Percentiles rank a stretch among this genome's conserved stretches.
Conservation (phyloP, 2,113 vertebrate species). For the Chaetorhynchus papuensis region DNA sequence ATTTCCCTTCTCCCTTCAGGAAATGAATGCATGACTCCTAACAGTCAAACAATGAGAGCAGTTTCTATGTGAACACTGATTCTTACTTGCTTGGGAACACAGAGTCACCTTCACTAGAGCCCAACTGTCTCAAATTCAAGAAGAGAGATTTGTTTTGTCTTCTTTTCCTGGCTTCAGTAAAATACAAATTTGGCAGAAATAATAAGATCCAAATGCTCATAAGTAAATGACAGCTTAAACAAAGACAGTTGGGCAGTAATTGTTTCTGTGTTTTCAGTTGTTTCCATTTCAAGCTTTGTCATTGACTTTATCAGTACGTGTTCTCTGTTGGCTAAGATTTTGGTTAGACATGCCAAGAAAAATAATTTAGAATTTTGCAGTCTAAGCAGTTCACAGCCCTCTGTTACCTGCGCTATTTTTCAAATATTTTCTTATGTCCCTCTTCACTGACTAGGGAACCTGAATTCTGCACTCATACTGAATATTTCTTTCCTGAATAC, state of each 20-base stretch:
- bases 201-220: constrained; percentile 68
- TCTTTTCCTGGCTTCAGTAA: neutral
- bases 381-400: neutral
- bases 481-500: neutral
- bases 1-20: neutral
- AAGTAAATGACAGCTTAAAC: constrained; percentile 70
- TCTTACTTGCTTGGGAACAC: neutral
- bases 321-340: constrained; percentile 41
- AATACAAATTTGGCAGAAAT: constrained; percentile 70
- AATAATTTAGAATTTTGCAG: neutral
- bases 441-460: neutral
- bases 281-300: constrained; percentile 16
- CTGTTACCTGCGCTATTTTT: neutral
- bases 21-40: neutral
- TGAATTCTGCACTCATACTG: neutral
- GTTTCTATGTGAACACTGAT: neutral
- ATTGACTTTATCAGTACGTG: constrained; percentile 32
- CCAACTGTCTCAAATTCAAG: constrained; percentile 16
- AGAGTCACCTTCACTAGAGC: neutral
- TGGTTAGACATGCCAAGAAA: neutral
- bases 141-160: constrained; percentile 7
- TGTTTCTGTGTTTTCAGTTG: constrained; percentile 28
- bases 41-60: neutral
- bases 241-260: constrained; percentile 49
- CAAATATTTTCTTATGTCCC: neutral